Percentiles rank a stretch among this genome's conserved stretches.
Conservation (phyloP, 2,113 vertebrate genomes). For the Megalops atlanticus region DNA sequence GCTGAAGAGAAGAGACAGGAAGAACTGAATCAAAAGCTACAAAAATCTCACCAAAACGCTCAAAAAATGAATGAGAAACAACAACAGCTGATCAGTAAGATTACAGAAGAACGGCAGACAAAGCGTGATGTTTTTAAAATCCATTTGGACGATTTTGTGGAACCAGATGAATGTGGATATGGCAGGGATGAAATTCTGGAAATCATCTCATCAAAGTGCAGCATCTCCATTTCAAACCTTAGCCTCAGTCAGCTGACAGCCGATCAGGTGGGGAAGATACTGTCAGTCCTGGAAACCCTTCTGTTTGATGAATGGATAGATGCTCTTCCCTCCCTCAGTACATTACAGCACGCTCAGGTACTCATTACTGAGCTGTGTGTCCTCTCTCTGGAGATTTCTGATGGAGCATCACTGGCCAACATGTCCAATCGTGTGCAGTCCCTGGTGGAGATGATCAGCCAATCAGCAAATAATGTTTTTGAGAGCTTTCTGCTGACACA, state of each 20-base stretch:
- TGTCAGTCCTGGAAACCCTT: constrained; percentile 29
- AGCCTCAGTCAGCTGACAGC: constrained; percentile 18
- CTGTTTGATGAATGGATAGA: constrained; percentile 35
- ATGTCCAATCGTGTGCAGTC: constrained; percentile 15
- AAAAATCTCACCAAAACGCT: not conserved
- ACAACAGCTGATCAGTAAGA: not conserved
- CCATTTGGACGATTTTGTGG: constrained; percentile 19
- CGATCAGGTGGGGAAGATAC: constrained; percentile 23
- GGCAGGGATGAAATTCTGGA: not conserved
- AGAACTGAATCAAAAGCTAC: not conserved
- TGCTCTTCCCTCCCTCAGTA: constrained; percentile 11
- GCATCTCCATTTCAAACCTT: not conserved
- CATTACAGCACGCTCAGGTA: constrained; percentile 27
- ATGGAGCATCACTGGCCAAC: not conserved
- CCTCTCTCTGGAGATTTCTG: not conserved
- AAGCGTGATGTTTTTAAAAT: constrained; percentile 2
- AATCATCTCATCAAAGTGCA: constrained; percentile 10
- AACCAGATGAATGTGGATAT: not conserved
- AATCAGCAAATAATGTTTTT: not conserved
- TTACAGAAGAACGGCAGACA: not conserved
- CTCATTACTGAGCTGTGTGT: constrained; percentile 25
- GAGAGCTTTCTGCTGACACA: constrained; percentile 30
- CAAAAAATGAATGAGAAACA: not conserved
- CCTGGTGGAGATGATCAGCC: constrained; percentile 19
- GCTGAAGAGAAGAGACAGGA: too few relatives aligned